Base-by-base conservation (phyloP, 2,113 vertebrate species). In the Chrysochloris asiatica region DNA sequence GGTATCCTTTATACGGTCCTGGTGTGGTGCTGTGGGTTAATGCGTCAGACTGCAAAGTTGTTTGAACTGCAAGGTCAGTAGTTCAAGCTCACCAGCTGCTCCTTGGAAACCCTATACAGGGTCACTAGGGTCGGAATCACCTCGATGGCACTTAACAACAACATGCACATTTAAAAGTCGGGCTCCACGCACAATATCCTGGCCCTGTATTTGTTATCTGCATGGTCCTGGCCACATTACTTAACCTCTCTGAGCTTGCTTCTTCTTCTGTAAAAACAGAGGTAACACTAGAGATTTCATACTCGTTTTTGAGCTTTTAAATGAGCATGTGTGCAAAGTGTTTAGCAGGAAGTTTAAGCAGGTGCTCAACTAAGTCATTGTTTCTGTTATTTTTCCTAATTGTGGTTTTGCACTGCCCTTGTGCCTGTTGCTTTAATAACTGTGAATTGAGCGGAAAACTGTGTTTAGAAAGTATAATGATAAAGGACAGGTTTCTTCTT, bases 381-480 rank as follows among this genome's bases (percentile, higher is more conserved):
- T 59, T 86, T 77, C 84, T 65, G 17, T 54, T 78, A 26, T 69
- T 72, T 76, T 65, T 10, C 22, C 67, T 91, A 38, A 48, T 77
- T 71, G 26, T 24, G 0, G 22, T 71, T 43, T 65, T 43, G 3
- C 48, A 30, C 50, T 73, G 10, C 38, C n/a, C 52, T 45, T 85
- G 13, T 43, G 59, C 43, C 52, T 71, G 71, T 24, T 76, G 65
- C 83, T 73, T 76, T 86, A 75, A 90, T 81, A 83, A 59, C 77
- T 78, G 52, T 88, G 48, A 83, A 77, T 67, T 56, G 54, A 56
- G 54, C 24, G 54, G n/a, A 56, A 56, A 56, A 56, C 54, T 22
- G 54, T 56, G 38, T 92, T 93, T 93, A 91, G 86, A 88, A 59
- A 54, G 28, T 67, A 63, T 33, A 33, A 63, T 24, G 21, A 30